Conservation (phyloP, 2,797 vertebrate genomes). For the Sebastes taczanowskii region DNA sequence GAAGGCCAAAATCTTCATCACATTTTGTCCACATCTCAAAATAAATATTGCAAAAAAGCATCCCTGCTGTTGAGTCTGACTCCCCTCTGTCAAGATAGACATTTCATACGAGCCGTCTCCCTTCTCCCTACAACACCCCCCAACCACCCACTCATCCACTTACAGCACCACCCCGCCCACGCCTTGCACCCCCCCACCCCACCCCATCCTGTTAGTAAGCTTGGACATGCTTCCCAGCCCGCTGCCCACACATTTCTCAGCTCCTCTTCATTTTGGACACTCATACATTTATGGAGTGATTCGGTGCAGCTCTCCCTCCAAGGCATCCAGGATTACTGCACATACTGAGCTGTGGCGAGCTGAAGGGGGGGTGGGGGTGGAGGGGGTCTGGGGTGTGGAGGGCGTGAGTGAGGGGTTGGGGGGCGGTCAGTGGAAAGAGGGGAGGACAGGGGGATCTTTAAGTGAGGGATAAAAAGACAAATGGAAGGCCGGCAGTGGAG, state of each 20-base stretch:
- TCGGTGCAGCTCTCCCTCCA: constrained; percentile 66
- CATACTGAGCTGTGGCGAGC: constrained; percentile 43
- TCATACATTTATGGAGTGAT: constrained; percentile 84
- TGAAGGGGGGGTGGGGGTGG: neutral
- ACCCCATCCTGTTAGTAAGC: constrained; percentile 71
- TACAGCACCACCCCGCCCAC: constrained; percentile 38
- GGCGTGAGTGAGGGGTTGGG: neutral
- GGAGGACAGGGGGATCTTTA: constrained; percentile 31
- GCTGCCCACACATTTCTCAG: constrained; percentile 75
- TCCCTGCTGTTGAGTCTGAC: constrained; percentile 9
- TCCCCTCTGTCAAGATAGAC: constrained; percentile 30
- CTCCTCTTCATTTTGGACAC: constrained; percentile 80
- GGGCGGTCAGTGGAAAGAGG: neutral
- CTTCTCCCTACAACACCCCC: constrained; percentile 34
- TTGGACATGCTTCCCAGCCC: constrained; percentile 74
- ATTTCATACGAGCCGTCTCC: constrained; percentile 20
- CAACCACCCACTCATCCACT: constrained; percentile 24
- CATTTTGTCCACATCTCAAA: constrained; percentile 17
- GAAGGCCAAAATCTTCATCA: constrained; percentile 18
- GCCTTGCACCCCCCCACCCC: neutral
- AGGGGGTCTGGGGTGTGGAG: neutral
- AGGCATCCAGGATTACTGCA: constrained; percentile 76
- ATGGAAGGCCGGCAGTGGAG: constrained; percentile 25
- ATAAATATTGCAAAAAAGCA: constrained; percentile 27
- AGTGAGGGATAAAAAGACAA: constrained; percentile 45